Conservation (phyloP, 2,113 vertebrate species). For the Cyprinodon brontotheroides region DNA sequence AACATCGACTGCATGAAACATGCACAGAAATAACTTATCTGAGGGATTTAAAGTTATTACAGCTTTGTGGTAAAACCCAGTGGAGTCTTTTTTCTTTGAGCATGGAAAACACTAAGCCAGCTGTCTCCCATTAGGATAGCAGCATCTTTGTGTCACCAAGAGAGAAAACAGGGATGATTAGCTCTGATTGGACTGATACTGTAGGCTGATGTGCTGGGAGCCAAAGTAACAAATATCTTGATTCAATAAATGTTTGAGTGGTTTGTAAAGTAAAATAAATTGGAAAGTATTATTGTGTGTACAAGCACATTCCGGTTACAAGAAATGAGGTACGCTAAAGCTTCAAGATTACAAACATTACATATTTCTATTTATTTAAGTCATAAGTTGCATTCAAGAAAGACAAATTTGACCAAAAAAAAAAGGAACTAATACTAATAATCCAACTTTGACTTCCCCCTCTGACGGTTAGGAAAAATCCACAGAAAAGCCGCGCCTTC, state of each 20-base stretch:
- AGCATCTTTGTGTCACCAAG: conserved; percentile 80
- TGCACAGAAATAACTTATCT: conserved; percentile 66
- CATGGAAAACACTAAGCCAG: conserved; percentile 68
- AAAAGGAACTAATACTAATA: conserved; percentile 23
- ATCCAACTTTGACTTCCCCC: too few relatives aligned
- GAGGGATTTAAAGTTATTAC: conserved; percentile 71
- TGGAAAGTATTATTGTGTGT: neutral
- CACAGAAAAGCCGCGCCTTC: too few relatives aligned
- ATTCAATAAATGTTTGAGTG: neutral
- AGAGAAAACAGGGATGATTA: conserved; percentile 79
- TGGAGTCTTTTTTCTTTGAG: conserved; percentile 55
- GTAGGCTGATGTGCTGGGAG: conserved; percentile 70
- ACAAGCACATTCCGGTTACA: neutral
- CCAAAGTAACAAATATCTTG: conserved; percentile 17
- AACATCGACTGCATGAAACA: conserved; percentile 53
- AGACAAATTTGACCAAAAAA: conserved; percentile 9
- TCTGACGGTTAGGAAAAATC: too few relatives aligned
- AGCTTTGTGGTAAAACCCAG: conserved; percentile 55
- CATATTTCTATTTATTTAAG: neutral
- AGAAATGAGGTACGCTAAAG: neutral
- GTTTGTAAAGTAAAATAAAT: conserved; percentile 1
- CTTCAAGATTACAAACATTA: neutral
- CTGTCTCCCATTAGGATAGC: conserved; percentile 82
- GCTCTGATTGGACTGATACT: conserved; percentile 77
- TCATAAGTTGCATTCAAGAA: too few relatives aligned